Percentiles rank a stretch among this genome's conserved stretches.
Evolutionary conservation across 2,113 vertebrate genomes (phyloP).

Genomic region (human): DNA sequence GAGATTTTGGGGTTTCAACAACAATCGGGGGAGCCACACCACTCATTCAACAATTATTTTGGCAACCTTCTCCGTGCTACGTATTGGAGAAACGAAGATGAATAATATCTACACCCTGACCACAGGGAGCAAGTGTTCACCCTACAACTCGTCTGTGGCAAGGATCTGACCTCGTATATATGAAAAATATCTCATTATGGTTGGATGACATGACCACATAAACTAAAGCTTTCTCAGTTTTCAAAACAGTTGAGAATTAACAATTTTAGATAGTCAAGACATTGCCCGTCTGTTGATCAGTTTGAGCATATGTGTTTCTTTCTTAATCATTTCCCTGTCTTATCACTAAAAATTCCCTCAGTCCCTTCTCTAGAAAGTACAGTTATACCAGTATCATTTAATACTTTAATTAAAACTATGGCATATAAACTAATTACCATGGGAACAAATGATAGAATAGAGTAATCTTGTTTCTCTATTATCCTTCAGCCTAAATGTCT

Average conservation of each 20-base stretch:
- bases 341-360: background rate
- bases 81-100: background rate
- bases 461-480: background rate
- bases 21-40: background rate
- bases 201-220: accelerated
- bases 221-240: background rate
- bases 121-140: background rate
- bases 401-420: background rate
- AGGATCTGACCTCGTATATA: too few relatives aligned
- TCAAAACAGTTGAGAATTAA: background rate
- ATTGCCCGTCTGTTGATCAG: background rate
- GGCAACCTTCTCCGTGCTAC: accelerated
- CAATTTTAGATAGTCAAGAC: background rate
- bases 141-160: background rate
- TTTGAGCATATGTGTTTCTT: background rate
- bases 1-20: background rate
- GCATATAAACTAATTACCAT: background rate
- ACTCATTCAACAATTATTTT: background rate
- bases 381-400: background rate
- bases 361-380: background rate
- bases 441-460: background rate
- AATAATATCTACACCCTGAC: background rate
- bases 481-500: background rate
- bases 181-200: background rate
- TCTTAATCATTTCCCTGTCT: background rate